Evolutionary conservation across 1,140 invertebrate species (phyloP).

Genomic region (Papilio aristodemus): DNA sequence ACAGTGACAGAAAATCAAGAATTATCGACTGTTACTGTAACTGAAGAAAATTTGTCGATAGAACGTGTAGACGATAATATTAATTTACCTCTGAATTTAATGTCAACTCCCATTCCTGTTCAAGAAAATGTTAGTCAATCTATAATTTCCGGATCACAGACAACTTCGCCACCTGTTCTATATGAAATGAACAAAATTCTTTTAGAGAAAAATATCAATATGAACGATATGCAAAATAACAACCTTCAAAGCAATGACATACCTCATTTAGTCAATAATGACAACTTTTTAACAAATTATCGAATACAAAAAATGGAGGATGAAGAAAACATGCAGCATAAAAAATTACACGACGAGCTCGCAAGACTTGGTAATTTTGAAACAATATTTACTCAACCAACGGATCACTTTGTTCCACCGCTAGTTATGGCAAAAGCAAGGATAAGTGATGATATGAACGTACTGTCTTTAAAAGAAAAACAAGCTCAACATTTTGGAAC

Average conservation of each 20-base stretch:
- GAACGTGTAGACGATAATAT: conserved; percentile 52
- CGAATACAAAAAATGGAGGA: conserved; percentile 61
- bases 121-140: neutral
- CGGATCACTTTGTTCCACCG: conserved; percentile 78
- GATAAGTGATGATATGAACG: conserved; percentile 76
- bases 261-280: conserved; percentile 49
- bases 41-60: conserved; percentile 56
- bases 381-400: conserved; percentile 76
- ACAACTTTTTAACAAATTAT: conserved; percentile 51
- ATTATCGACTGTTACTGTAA: conserved; percentile 48
- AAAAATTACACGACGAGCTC: conserved; percentile 67
- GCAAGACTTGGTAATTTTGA: conserved; percentile 67
- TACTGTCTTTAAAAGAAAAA: conserved; percentile 76
- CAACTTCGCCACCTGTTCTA: neutral
- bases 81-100: conserved; percentile 45
- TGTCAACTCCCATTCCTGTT: conserved; percentile 37
- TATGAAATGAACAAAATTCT: conserved; percentile 44
- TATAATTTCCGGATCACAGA: neutral
- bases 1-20: conserved; percentile 60
- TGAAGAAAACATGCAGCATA: conserved; percentile 67
- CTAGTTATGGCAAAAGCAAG: conserved; percentile 79
- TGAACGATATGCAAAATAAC: conserved; percentile 51
- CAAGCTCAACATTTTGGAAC: conserved; percentile 69
- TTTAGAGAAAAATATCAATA: conserved; percentile 52
- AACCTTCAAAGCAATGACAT: conserved; percentile 65